Conservation (phyloP, 2,797 vertebrate genomes). For the Phataginus tricuspis region DNA sequence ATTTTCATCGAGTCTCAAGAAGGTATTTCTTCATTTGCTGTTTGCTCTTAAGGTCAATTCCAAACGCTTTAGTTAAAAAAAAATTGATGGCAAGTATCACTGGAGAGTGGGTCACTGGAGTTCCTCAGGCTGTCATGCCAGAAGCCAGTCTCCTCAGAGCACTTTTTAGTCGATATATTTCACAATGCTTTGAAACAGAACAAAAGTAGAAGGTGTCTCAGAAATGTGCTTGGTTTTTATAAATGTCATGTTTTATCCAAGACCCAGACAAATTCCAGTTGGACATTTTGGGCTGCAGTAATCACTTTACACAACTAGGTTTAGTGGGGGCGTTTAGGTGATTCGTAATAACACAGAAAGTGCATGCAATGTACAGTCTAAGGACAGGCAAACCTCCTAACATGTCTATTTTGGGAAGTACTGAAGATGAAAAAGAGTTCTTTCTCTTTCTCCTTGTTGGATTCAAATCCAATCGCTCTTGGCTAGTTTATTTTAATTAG, state of each 20-base stretch:
- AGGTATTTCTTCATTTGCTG: background rate
- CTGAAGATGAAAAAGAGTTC: background rate
- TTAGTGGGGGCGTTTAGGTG: background rate
- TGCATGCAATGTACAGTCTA: background rate
- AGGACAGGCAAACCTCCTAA: background rate
- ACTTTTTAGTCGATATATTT: background rate
- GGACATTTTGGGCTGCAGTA: background rate
- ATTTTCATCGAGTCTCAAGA: background rate
- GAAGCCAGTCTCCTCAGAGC: background rate
- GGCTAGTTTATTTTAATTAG: background rate
- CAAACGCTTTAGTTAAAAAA: background rate
- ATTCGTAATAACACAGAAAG: background rate
- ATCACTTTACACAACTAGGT: background rate
- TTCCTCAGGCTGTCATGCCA: background rate
- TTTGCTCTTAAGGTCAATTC: background rate
- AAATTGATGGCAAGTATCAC: background rate
- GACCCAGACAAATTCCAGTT: background rate
- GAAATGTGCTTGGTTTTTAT: background rate
- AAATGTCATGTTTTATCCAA: background rate
- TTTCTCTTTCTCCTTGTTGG: background rate
- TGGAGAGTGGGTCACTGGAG: background rate
- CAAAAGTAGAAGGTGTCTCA: background rate
- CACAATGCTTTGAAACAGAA: background rate
- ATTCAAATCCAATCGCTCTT: constrained; percentile 39
- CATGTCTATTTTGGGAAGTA: background rate